Base-by-base conservation (phyloP, 1,140 invertebrate genomes). In the Diprion similis region DNA sequence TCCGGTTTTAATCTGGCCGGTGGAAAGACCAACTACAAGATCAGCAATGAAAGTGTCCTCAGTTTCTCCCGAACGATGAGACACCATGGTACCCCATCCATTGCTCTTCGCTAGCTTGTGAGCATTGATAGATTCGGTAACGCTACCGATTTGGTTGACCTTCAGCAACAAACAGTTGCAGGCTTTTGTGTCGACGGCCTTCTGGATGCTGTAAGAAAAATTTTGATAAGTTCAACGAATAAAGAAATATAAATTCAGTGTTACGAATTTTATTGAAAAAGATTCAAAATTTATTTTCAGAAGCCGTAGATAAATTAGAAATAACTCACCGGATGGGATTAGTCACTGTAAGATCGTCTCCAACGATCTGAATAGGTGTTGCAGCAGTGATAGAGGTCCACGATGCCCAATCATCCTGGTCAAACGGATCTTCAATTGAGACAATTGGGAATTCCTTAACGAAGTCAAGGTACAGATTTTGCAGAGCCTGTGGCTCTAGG, bases 41-140 rank as follows among this genome's bases (percentile, higher is more conserved):
- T 99, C 98, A 81, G 97, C 98, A 83, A 99, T 99, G 89, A 99
- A 99, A 0, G 97, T 97, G 84, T 99, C 99, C 89, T 99, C 99
- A 75, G 99, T 99, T 88, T 99, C 99, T 79, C 98, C 99, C 79
- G 96, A 98, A 82, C 94, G 92, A 89, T 99, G 98, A 46, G 97
- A 99, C 0, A 99, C 98, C 98, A 99, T 99, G 69, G 95, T 99
- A 68, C 98, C 98, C 98, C 98, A 99, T 46, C 97, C 97, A 81
- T 95, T 96, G 77, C 91, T 90, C 90, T 99, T 98, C 46, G 98
- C 97, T 86, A 99, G 87, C 78, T 95, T 91, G 89, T 99, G 97
- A 68, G 98, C 98, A 80, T 95, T 90, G 82, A 99, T 99, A 7
- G 98, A 95, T 88, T 99, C 99, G 10, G 97, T 99, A 0, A 99